phyloP scores from a whole-genome alignment of 2,797 vertebrate species.

The Steatocranus sp. region DNA sequence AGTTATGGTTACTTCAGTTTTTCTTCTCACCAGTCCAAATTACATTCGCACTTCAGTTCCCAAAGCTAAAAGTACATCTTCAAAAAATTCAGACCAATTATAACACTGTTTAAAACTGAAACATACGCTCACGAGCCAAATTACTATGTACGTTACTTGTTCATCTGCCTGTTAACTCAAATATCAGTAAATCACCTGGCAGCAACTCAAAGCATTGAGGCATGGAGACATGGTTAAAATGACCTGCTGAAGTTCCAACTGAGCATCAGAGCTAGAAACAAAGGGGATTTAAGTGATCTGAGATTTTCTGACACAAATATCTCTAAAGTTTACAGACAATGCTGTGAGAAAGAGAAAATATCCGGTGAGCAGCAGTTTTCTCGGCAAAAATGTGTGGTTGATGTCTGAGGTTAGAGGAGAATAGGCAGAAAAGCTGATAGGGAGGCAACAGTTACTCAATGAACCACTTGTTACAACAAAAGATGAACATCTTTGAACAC shows the following conservation, averaged over 20 bases:
- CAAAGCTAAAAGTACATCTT: not conserved
- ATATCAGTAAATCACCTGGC: not conserved
- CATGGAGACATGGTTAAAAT: not conserved
- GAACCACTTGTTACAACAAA: not conserved
- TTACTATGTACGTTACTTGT: not conserved
- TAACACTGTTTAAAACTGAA: not conserved
- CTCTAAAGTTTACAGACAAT: not conserved
- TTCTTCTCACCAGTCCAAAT: not conserved
- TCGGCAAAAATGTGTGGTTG: fast-evolving
- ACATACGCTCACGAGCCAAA: fast-evolving
- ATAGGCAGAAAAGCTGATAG: not conserved
- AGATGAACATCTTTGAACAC: not conserved
- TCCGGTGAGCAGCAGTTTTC: not conserved
- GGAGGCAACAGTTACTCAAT: not conserved
- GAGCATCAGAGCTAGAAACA: not conserved
- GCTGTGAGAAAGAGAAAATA: not conserved
- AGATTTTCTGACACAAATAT: not conserved
- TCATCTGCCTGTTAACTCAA: fast-evolving
- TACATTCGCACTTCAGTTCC: not conserved
- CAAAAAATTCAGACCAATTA: not conserved
- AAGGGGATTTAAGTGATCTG: fast-evolving
- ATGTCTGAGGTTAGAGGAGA: not conserved
- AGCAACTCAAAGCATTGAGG: not conserved
- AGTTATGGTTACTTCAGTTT: not conserved
- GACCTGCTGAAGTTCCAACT: not conserved